Percentiles rank a stretch among this genome's conserved stretches.
Conservation (phyloP, 2,888 invertebrate genomes). For the Scrobipalpa costella region DNA sequence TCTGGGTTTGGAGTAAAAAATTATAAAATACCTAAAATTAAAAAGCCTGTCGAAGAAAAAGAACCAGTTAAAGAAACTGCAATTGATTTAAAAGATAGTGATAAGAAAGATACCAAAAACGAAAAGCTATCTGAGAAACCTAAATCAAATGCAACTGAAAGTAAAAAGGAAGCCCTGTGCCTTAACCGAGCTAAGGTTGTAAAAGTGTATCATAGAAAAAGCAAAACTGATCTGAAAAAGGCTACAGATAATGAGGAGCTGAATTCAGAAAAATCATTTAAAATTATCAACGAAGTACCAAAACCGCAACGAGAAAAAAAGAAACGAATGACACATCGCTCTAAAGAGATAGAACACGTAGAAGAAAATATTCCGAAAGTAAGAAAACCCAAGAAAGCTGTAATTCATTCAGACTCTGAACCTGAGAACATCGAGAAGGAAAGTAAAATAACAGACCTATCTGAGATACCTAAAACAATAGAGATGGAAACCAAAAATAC, state of each 20-base stretch:
- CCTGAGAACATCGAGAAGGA: conserved; percentile 35
- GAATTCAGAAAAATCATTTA: conserved; percentile 21
- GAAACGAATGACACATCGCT: background rate
- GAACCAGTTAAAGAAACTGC: conserved; percentile 13
- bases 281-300: conserved; percentile 23
- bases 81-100: conserved; percentile 20
- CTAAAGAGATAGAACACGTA: conserved; percentile 20
- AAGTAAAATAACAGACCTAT: conserved; percentile 3
- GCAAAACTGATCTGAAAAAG: background rate
- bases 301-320: conserved; percentile 23
- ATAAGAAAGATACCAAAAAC: conserved; percentile 21
- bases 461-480: background rate
- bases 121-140: conserved; percentile 25
- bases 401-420: conserved; percentile 59
- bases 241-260: conserved; percentile 25
- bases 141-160: background rate
- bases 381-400: conserved; percentile 45
- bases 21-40: conserved; percentile 76
- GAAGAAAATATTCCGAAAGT: conserved; percentile 33
- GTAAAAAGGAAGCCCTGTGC: background rate
- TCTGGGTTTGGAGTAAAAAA: conserved; percentile 71
- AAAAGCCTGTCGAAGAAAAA: conserved; percentile 49
- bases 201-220: background rate
- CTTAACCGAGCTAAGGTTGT: background rate
- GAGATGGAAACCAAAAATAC: background rate